A percentile compares a stretch with the other conserved stretches of the same genome.
These are phyloP conservation scores for Eupithecia subumbrata DNA, from an alignment of 2,888 invertebrate species.

Conservation along the genomic window DNA sequence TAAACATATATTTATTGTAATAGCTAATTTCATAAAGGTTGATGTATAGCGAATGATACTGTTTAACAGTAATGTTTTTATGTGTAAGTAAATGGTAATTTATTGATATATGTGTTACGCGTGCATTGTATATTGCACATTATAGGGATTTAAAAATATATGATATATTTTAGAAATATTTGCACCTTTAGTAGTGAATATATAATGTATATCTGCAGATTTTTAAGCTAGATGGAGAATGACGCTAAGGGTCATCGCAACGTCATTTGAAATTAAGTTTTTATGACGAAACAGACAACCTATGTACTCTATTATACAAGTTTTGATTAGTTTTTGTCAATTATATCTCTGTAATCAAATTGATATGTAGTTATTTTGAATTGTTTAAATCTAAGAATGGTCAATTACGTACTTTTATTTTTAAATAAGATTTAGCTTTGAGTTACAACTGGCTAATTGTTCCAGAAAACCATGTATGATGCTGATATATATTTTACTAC, in stretches of 20 bases:
- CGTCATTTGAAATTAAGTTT: conserved; percentile 65
- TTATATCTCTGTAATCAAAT: conserved; percentile 79
- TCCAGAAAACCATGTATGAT: conserved; percentile 35
- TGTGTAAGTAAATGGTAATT: conserved; percentile 71
- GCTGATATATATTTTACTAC: conserved; percentile 9
- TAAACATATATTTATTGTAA: conserved; percentile 55
- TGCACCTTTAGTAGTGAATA: conserved; percentile 83
- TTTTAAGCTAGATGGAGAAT: conserved; percentile 71
- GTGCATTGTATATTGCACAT: conserved; percentile 82
- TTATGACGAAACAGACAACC: conserved; percentile 63
- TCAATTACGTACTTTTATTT: conserved; percentile 80
- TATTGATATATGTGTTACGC: conserved; percentile 70
- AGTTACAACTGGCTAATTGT: conserved; percentile 43
- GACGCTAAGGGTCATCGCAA: conserved; percentile 53
- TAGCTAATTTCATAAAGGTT: conserved; percentile 71
- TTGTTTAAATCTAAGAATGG: conserved; percentile 81
- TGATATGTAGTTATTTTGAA: conserved; percentile 76
- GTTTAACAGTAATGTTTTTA: conserved; percentile 81
- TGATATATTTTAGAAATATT: conserved; percentile 83
- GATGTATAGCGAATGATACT: conserved; percentile 80
- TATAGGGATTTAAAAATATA: conserved; percentile 77
- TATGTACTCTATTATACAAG: conserved; percentile 62
- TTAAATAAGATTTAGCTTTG: conserved; percentile 67
- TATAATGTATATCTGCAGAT: conserved; percentile 79
- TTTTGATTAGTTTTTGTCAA: conserved; percentile 82